These are phyloP conservation scores for Gallinago jamesoni DNA, from an alignment of 2,113 vertebrate genomes.

Conservation along the genomic window DNA sequence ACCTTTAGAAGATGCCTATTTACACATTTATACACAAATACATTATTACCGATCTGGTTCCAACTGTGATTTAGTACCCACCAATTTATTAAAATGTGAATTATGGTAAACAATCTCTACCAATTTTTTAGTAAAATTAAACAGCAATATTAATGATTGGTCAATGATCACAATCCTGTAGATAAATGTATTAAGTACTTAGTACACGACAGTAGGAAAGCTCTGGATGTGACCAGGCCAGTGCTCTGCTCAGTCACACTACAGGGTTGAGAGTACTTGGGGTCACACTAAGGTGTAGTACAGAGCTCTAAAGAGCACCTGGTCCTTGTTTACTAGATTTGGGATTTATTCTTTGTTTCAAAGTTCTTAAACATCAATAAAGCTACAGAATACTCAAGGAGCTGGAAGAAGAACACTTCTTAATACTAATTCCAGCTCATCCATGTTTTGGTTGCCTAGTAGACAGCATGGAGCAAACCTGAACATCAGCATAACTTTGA, in stretches of 20 bases:
- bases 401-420: background rate
- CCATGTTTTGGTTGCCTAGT: background rate
- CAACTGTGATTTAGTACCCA: background rate
- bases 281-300: background rate
- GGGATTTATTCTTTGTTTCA: background rate
- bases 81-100: background rate
- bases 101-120: background rate
- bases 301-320: background rate
- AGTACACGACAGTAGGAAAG: background rate
- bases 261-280: background rate
- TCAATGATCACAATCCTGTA: background rate
- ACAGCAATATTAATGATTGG: background rate
- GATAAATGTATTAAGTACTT: background rate
- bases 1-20: background rate
- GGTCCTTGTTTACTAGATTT: background rate
- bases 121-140: background rate
- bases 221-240: background rate
- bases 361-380: background rate
- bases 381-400: background rate
- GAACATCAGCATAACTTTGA: background rate
- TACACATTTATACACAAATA: background rate
- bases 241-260: background rate
- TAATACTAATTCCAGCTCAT: background rate
- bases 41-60: background rate
- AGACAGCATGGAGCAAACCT: background rate